A percentile compares a stretch with the other conserved stretches of the same genome.
Evolutionary conservation across 30 jellyfish, hydroid and myxozoan genomes (phyloP).

Genomic region (Nemopilema nomurai): DNA sequence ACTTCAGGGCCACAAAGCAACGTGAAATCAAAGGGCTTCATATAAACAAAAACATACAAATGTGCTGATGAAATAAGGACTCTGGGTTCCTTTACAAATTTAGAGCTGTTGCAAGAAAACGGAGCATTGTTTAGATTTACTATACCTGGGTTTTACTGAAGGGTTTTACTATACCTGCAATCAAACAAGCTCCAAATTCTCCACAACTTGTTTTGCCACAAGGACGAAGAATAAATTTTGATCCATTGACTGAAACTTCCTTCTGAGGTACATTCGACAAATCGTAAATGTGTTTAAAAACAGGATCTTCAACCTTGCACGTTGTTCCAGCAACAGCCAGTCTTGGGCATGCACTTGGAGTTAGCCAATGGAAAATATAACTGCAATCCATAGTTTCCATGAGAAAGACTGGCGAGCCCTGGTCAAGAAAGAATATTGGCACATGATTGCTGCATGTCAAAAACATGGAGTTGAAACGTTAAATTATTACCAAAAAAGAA

Average conservation of each 20-base stretch:
- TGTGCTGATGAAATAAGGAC: too few relatives aligned
- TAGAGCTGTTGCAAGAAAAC: neutral
- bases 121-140: neutral
- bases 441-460: neutral
- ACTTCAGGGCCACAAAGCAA: too few relatives aligned
- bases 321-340: constrained; percentile 6
- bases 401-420: constrained; percentile 89
- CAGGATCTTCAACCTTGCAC: constrained; percentile 63
- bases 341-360: constrained; percentile 83
- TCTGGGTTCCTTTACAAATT: too few relatives aligned
- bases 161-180: constrained; percentile 24
- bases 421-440: neutral
- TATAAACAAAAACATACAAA: too few relatives aligned
- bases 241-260: neutral
- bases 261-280: constrained; percentile 18
- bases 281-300: constrained; percentile 55
- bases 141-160: too few relatives aligned
- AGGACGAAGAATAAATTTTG: constrained; percentile 25
- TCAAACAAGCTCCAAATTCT: constrained; percentile 43
- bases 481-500: too few relatives aligned
- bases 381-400: constrained; percentile 70
- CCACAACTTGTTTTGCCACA: constrained; percentile 53
- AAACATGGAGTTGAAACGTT: too few relatives aligned
- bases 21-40: too few relatives aligned
- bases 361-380: constrained; percentile 71